Evolutionary conservation across 1,140 invertebrate species (phyloP).

Genomic region (Adelges cooleyi): DNA sequence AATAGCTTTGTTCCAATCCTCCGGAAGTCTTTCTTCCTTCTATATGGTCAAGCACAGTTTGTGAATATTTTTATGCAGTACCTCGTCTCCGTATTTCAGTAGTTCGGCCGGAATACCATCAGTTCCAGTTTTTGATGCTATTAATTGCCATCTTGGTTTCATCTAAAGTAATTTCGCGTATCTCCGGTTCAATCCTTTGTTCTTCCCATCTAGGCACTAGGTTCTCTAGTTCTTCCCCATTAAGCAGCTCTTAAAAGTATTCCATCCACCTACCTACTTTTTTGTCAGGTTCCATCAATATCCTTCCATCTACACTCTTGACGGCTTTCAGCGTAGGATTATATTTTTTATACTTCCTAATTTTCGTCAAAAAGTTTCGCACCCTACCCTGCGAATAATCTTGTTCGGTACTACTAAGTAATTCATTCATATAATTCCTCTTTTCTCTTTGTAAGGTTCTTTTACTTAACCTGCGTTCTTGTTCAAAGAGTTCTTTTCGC

Average conservation of each 20-base stretch:
- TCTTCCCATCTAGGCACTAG: background rate
- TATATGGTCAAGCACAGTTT: background rate
- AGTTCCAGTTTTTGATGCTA: background rate
- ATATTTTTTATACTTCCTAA: conserved; percentile 5
- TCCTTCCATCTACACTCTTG: background rate
- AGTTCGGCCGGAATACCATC: background rate
- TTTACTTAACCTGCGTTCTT: background rate
- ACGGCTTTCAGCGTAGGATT: background rate
- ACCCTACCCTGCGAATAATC: background rate
- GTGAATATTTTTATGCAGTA: background rate
- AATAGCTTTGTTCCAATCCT: conserved; percentile 32
- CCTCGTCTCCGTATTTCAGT: background rate
- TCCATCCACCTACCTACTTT: background rate
- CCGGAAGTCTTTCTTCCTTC: conserved; percentile 30
- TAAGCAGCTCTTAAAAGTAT: background rate
- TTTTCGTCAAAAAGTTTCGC: background rate
- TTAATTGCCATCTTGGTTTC: background rate
- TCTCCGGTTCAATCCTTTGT: background rate
- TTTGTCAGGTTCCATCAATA: background rate
- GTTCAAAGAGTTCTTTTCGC: background rate
- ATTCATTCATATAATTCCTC: background rate
- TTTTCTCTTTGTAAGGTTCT: background rate
- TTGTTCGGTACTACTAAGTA: background rate
- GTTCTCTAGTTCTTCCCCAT: background rate
- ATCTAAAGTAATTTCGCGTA: background rate